Evolutionary conservation across 1,140 invertebrate genomes (phyloP).

Genomic region (Uloborus diversus): DNA sequence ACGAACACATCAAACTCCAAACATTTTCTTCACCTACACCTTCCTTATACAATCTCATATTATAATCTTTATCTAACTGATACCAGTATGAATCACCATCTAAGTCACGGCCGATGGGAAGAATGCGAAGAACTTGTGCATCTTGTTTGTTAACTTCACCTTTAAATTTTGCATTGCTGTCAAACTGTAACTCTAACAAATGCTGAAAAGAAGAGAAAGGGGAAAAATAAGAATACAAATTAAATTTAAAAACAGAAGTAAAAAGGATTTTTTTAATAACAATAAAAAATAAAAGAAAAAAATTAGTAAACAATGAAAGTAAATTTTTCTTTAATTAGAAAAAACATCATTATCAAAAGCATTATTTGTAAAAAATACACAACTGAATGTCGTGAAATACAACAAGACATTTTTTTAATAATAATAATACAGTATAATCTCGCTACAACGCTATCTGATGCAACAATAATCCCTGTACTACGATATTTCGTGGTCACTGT

Average conservation of each 20-base stretch:
- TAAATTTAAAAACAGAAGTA: background rate
- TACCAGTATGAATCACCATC: slow-evolving; percentile 92
- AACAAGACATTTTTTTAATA: no score
- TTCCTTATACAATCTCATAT: slow-evolving; percentile 91
- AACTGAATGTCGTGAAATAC: no score
- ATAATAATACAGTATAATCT: no score
- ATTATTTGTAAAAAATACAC: no score
- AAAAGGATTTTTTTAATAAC: background rate
- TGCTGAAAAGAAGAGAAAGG: slow-evolving; percentile 71
- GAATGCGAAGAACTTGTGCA: slow-evolving; percentile 80
- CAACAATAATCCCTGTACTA: no score
- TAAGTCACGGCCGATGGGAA: slow-evolving; percentile 89
- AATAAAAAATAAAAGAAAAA: no score
- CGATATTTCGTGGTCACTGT: no score
- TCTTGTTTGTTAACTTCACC: slow-evolving; percentile 84
- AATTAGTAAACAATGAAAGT: no score
- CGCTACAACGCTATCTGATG: no score
- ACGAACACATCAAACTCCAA: slow-evolving; percentile 92
- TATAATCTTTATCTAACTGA: slow-evolving; percentile 86
- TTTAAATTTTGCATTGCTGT: slow-evolving; percentile 93
- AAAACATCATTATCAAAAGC: no score
- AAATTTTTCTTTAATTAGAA: no score
- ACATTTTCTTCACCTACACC: slow-evolving; percentile 85
- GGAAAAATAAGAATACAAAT: background rate
- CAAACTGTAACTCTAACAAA: slow-evolving; percentile 93